Conservation (phyloP, 2,797 vertebrate species). For the Clamator glandarius region DNA sequence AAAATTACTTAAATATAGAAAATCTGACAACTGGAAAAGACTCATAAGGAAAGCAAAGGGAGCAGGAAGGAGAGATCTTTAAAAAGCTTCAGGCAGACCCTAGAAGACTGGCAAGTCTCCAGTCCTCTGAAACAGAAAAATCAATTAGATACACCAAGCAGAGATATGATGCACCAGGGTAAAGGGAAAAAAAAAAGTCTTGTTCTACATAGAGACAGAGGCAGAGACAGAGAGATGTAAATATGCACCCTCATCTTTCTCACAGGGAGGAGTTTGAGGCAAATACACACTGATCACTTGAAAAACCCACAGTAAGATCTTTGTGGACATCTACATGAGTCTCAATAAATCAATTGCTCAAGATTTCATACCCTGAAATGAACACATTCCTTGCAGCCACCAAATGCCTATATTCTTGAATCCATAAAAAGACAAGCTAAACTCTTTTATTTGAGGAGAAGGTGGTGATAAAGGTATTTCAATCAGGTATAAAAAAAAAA, state of each 20-base stretch:
- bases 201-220: not conserved
- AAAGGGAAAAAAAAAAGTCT: not conserved
- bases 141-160: constrained; percentile 47
- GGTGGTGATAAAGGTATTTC: constrained; percentile 16
- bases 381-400: not conserved
- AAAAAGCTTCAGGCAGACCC: constrained; percentile 45
- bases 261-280: not conserved
- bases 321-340: not conserved
- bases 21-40: not conserved
- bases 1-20: constrained; percentile 24
- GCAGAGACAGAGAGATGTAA: not conserved
- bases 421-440: not conserved
- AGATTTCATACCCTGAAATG: not conserved
- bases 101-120: constrained; percentile 39
- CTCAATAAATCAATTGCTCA: not conserved
- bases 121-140: constrained; percentile 61
- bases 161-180: not conserved
- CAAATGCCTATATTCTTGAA: not conserved
- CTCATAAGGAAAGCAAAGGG: not conserved
- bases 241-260: not conserved
- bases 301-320: not conserved
- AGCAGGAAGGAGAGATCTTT: constrained; percentile 23
- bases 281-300: constrained; percentile 5
- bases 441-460: not conserved
- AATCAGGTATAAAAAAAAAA: constrained; percentile 2